Base-by-base conservation (phyloP, 1,140 invertebrate species). In the Listronotus oregonensis region DNA sequence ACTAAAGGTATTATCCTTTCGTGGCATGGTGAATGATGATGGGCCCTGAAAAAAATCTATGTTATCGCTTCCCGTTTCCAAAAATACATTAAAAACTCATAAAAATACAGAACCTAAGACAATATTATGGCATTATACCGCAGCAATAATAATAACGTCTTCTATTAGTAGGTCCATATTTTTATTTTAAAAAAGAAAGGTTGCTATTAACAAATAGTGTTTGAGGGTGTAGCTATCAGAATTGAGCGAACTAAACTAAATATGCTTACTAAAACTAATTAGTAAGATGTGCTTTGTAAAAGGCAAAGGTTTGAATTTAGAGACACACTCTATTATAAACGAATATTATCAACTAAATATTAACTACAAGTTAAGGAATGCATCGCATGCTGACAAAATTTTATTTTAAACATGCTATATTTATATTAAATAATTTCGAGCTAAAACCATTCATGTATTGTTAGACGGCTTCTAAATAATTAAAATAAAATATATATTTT, bases 1-100 rank as follows among this genome's bases (percentile, higher is more conserved):
- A 9, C 69, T 74, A 49, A 77, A 76, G 2, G 65, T 57, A 37
- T 43, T 67, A 15, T 78, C 76, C 56, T 74, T 77, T 60, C 74
- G 60, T 0, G 73, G 70, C 55, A 75, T 59, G 2, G 69, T 73
- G 32, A 66, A 66, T 3, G 73, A 67, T 4, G 64, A 61, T 32
- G 57, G 46, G n/a, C 65, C 72, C 74, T 75, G 64, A 63, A 75
- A 75, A 56, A 62, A 37, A 59, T n/a, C 66, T 61, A 46, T 34
- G 66, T 75, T 74, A 74, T 75, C 74, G 74, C 74, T 67, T 51
- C 71, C 63, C 62, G 60, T 63, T 70, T 71, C 12, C 15, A 31
- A 58, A 46, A n/a, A 15, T 15, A 18, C 31, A 27, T 31, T 21
- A 6, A 3, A 42, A 14, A 11, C 2, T 12, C 39, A 7, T 12